These are phyloP conservation scores for Drosophila tani DNA, from an alignment of 1,140 invertebrate genomes.

Conservation along the genomic window DNA sequence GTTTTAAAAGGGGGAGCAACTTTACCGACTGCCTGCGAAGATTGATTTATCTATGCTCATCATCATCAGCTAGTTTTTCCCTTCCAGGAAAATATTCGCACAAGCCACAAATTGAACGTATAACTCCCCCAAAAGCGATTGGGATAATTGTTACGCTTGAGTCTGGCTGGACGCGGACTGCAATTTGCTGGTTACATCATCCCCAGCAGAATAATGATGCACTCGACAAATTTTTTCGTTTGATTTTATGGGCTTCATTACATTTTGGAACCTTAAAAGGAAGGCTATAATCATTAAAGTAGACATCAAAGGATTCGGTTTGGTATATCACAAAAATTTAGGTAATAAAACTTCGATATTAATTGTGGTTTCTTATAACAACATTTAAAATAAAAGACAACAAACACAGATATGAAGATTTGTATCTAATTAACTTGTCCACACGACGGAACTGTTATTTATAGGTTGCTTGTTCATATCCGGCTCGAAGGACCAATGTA, in stretches of 20 bases:
- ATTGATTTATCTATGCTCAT: conserved; percentile 36
- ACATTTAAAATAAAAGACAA: too few species aligned
- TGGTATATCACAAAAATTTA: background rate
- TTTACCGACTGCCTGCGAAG: conserved; percentile 12
- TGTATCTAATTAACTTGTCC: too few species aligned
- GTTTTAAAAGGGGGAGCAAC: conserved; percentile 28
- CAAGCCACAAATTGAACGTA: conserved; percentile 19
- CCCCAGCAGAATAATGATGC: conserved; percentile 4
- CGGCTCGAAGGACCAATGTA: too few species aligned
- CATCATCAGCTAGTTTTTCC: background rate
- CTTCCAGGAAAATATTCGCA: background rate
- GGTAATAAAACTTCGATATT: too few species aligned
- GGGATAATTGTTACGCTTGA: conserved; percentile 27
- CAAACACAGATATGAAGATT: too few species aligned
- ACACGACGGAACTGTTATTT: too few species aligned
- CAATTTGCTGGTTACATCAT: conserved; percentile 29
- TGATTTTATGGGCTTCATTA: background rate
- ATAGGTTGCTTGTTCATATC: too few species aligned
- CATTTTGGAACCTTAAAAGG: background rate
- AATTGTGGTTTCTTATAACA: background rate
- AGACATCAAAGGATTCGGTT: background rate
- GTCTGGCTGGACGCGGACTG: conserved; percentile 2
- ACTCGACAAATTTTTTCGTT: background rate
- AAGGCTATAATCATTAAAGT: background rate
- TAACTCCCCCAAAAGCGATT: conserved; percentile 3